Conservation (phyloP, 2,797 vertebrate genomes). For the Pteronotus mesoamericanus region DNA sequence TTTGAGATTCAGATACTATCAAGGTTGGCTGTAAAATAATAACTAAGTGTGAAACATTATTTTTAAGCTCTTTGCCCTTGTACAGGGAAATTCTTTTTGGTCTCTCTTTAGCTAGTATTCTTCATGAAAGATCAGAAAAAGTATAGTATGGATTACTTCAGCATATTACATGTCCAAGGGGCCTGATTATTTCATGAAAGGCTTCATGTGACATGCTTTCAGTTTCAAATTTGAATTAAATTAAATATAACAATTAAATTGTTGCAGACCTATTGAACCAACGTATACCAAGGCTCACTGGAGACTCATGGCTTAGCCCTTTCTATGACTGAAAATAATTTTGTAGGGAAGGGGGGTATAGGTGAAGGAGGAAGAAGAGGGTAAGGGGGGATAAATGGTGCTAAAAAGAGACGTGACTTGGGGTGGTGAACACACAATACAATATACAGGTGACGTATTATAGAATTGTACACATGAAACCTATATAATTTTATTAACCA, state of each 20-base stretch:
- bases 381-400: background rate
- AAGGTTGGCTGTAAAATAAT: background rate
- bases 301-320: background rate
- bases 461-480: background rate
- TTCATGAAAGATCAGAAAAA: background rate
- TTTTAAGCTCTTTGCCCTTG: background rate
- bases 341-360: background rate
- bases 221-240: background rate
- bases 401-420: background rate
- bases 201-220: background rate
- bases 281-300: background rate
- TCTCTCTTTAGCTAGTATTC: background rate
- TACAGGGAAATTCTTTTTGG: background rate
- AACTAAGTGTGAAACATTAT: background rate
- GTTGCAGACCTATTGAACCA: background rate
- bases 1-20: background rate
- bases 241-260: too few species aligned
- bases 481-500: background rate
- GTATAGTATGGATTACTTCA: background rate
- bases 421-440: background rate
- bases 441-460: background rate
- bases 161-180: background rate
- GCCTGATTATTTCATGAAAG: background rate
- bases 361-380: too few species aligned
- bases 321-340: conserved; percentile 7